phyloP scores from a whole-genome alignment of 2,888 invertebrate species.

The Drosophila dives region DNA sequence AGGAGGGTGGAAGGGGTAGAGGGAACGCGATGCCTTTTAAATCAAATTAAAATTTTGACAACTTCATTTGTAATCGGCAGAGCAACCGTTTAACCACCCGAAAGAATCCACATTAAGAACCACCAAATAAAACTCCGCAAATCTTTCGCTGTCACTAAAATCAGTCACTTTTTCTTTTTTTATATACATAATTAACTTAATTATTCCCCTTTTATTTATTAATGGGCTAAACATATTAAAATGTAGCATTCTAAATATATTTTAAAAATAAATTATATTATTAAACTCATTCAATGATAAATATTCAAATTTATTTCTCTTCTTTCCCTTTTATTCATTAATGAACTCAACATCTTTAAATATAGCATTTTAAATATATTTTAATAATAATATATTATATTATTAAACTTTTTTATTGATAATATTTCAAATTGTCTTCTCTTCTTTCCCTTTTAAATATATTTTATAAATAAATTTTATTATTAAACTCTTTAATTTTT shows the following conservation, averaged over 20 bases:
- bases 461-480: not conserved
- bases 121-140: not conserved
- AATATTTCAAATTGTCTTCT: not conserved
- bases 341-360: not conserved
- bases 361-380: not conserved
- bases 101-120: constrained; percentile 10
- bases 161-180: not conserved
- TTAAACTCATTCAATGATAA: not conserved
- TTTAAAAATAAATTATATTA: not conserved
- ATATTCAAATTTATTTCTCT: not conserved
- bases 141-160: not conserved
- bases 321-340: not conserved
- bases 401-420: not conserved
- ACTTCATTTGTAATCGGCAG: constrained; percentile 79
- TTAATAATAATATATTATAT: not conserved
- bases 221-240: not conserved
- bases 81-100: constrained; percentile 34
- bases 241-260: not conserved
- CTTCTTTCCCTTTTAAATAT: too few species aligned
- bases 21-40: constrained; percentile 48
- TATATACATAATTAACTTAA: not conserved
- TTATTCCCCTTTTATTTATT: not conserved
- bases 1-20: constrained; percentile 6
- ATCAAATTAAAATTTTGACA: constrained; percentile 83
- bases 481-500: not conserved